These are phyloP conservation scores for Saguinus imperator DNA, from an alignment of 2,113 vertebrate species.

Conservation along the genomic window DNA sequence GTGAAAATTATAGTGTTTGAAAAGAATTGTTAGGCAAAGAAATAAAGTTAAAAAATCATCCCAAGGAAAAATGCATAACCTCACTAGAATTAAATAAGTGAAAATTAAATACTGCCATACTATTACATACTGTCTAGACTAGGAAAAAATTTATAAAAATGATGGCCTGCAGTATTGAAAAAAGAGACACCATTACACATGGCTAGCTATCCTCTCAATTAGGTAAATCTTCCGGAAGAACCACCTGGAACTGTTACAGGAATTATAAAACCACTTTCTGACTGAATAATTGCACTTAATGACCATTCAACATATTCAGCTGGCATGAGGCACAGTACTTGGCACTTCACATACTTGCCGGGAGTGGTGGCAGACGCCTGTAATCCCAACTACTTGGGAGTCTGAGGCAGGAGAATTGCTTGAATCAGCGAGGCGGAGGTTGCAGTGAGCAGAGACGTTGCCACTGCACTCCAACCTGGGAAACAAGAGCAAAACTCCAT, in stretches of 20 bases:
- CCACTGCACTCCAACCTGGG: no score
- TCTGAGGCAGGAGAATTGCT: no score
- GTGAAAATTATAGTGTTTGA: slow-evolving; percentile 53
- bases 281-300: background rate
- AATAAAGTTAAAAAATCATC: slow-evolving; percentile 57
- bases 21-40: slow-evolving; percentile 58
- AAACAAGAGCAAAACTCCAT: no score
- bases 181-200: background rate
- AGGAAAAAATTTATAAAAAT: background rate
- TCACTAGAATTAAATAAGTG: slow-evolving; percentile 61
- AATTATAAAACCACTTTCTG: background rate
- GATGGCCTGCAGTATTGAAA: background rate
- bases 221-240: slow-evolving; percentile 30
- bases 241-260: background rate
- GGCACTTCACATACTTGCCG: background rate
- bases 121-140: slow-evolving; percentile 69
- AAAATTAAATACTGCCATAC: slow-evolving; percentile 36
- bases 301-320: background rate
- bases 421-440: no score
- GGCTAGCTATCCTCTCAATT: background rate
- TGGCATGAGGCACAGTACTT: background rate
- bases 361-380: no score
- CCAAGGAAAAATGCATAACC: background rate
- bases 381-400: no score
- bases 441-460: no score